Evolutionary conservation across 1,140 invertebrate genomes (phyloP).

Genomic region (Bombus affinis): DNA sequence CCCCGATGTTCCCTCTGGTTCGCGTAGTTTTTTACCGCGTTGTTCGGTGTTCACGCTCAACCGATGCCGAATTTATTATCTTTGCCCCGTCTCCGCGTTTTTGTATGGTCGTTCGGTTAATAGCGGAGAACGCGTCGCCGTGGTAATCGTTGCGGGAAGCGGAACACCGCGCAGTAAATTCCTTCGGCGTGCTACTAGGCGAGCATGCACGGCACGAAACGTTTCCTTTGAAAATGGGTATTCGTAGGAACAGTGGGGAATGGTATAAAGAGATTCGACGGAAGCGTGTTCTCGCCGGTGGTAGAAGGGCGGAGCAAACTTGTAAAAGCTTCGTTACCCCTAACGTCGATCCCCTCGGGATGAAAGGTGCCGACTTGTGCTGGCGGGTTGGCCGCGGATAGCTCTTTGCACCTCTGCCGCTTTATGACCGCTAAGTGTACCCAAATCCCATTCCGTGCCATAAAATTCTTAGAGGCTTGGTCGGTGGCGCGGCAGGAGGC

Average conservation of each 20-base stretch:
- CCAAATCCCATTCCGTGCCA: conserved; percentile 76
- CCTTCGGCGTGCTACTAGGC: neutral
- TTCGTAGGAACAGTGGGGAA: too few relatives aligned
- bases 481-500: conserved; percentile 54
- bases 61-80: conserved; percentile 42
- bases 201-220: neutral
- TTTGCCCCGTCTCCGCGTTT: neutral
- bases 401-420: conserved; percentile 78
- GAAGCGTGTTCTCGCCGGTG: conserved; percentile 57
- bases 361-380: conserved; percentile 73
- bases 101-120: neutral
- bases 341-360: conserved; percentile 67
- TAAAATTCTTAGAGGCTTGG: conserved; percentile 71
- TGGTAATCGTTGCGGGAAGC: conserved; percentile 5
- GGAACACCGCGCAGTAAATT: conserved; percentile 12
- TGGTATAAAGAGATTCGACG: conserved; percentile 14
- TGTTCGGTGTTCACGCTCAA: neutral
- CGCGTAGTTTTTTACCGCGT: too few relatives aligned
- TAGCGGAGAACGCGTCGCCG: neutral
- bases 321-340: conserved; percentile 69
- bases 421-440: conserved; percentile 80
- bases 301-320: conserved; percentile 53
- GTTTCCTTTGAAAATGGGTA: neutral
- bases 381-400: conserved; percentile 66
- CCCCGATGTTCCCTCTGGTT: neutral